phyloP scores from a whole-genome alignment of 2,888 invertebrate species.

The Imbricaverruca yamaguchii region DNA sequence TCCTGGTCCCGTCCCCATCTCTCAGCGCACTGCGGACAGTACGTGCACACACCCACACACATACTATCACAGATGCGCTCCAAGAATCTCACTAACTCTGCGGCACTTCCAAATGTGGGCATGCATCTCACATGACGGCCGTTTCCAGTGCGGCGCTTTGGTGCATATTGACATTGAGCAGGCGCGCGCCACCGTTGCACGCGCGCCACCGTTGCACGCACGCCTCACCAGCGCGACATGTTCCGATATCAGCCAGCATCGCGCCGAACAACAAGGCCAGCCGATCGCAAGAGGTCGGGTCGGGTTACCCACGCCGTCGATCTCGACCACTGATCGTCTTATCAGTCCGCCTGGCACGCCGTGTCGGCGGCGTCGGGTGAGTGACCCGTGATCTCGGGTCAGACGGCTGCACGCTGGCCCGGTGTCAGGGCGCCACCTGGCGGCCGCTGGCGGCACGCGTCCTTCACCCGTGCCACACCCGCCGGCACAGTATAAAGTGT shows the following conservation, averaged over 20 bases:
- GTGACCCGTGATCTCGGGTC: background rate
- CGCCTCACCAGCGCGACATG: too few species aligned
- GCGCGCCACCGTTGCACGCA: too few species aligned
- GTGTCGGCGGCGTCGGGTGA: background rate
- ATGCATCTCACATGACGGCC: too few species aligned
- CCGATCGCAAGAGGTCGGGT: background rate
- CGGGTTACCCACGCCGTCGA: background rate
- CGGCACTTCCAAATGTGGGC: background rate
- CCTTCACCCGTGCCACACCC: background rate
- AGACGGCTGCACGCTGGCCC: too few species aligned
- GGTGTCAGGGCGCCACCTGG: background rate
- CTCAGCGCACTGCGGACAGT: too few species aligned
- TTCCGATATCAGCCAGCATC: too few species aligned
- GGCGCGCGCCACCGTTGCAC: too few species aligned
- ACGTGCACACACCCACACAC: too few species aligned
- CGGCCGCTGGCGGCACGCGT: background rate
- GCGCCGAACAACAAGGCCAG: too few species aligned
- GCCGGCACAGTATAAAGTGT: background rate
- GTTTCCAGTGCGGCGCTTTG: too few species aligned
- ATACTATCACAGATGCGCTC: background rate
- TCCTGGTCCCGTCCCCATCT: too few species aligned
- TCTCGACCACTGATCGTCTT: background rate
- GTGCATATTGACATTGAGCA: too few species aligned
- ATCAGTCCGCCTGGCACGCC: background rate
- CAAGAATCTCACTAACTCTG: background rate